These are phyloP conservation scores for Sebastes taczanowskii DNA, from an alignment of 2,797 vertebrate species.

Conservation along the genomic window DNA sequence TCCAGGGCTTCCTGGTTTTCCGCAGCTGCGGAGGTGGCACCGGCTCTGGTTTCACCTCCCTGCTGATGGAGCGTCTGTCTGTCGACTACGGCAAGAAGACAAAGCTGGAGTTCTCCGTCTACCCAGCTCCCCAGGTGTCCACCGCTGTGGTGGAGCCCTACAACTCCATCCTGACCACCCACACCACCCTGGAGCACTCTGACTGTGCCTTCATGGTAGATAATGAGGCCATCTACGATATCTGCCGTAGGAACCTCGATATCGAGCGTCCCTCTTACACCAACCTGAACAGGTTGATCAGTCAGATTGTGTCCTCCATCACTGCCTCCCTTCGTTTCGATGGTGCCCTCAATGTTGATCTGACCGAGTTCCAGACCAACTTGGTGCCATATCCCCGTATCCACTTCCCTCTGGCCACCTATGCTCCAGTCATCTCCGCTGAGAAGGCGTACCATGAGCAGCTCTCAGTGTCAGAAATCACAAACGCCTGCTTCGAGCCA, in stretches of 20 bases:
- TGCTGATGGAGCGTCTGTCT: constrained; percentile 59
- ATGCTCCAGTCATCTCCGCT: constrained; percentile 71
- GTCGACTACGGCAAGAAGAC: constrained; percentile 62
- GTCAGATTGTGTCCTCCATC: constrained; percentile 69
- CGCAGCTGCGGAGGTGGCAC: constrained; percentile 39
- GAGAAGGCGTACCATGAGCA: constrained; percentile 63
- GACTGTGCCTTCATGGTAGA: constrained; percentile 79
- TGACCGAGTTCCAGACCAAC: constrained; percentile 74
- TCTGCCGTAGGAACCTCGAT: neutral
- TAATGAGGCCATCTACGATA: constrained; percentile 19
- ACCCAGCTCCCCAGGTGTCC: constrained; percentile 74
- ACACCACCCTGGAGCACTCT: constrained; percentile 77
- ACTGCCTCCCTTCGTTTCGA: constrained; percentile 68
- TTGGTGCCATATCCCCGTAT: constrained; percentile 72
- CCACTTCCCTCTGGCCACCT: constrained; percentile 72
- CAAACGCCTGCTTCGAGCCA: constrained; percentile 75
- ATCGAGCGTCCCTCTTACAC: constrained; percentile 48
- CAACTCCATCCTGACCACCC: constrained; percentile 75
- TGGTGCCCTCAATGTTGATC: constrained; percentile 67
- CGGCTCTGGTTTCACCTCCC: constrained; percentile 53
- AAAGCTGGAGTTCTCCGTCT: constrained; percentile 71
- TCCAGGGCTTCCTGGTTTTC: constrained; percentile 77
- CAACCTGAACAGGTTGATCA: constrained; percentile 65
- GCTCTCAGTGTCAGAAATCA: constrained; percentile 64
- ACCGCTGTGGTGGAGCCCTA: constrained; percentile 75